Evolutionary conservation across 2,113 vertebrate species (phyloP).

Genomic region (Capreolus pygargus): DNA sequence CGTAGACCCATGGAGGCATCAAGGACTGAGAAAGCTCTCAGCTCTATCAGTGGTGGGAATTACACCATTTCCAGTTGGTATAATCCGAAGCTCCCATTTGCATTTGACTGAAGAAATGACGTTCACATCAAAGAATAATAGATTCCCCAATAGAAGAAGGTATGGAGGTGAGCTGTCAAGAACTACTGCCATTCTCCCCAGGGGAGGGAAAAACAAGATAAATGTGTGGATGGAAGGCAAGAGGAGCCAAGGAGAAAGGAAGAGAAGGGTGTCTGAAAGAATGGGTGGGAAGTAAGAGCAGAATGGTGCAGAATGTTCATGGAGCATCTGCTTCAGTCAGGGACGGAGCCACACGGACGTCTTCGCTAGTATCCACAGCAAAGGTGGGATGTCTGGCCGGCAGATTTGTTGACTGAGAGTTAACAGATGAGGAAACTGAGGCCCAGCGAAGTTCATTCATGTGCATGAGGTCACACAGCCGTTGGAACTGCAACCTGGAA

Average conservation of each 20-base stretch:
- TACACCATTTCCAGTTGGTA: not conserved
- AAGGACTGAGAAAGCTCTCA: not conserved
- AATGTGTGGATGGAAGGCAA: too few relatives aligned
- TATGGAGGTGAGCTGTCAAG: not conserved
- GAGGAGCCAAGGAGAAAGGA: not conserved
- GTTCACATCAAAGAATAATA: not conserved
- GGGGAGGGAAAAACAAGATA: not conserved
- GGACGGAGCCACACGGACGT: not conserved
- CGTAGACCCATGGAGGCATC: accelerated
- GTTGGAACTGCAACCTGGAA: not conserved
- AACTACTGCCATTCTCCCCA: not conserved
- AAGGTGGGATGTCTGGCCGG: not conserved
- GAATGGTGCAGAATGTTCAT: not conserved
- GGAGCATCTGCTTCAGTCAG: not conserved
- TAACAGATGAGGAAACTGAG: not conserved
- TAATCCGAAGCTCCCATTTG: not conserved
- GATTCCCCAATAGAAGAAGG: not conserved
- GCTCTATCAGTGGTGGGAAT: not conserved
- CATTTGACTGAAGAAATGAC: not conserved
- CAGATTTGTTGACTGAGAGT: not conserved
- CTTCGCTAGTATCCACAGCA: not conserved
- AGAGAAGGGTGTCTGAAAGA: not conserved
- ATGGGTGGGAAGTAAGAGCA: not conserved
- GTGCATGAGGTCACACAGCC: not conserved
- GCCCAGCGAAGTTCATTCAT: not conserved